phyloP scores from a whole-genome alignment of 2,888 invertebrate genomes.

The Sialis fuliginosa region DNA sequence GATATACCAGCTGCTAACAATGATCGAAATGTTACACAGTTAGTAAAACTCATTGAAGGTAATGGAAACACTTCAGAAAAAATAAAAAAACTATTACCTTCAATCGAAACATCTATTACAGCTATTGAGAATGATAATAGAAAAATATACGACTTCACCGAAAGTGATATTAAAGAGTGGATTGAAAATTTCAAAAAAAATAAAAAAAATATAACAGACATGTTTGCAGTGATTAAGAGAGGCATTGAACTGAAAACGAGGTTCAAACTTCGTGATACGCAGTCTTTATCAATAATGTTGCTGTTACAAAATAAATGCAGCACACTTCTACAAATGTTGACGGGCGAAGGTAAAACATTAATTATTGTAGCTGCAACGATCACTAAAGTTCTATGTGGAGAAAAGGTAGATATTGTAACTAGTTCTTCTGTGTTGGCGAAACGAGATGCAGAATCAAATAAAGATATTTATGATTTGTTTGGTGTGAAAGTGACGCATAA shows the following conservation, averaged over 20 bases:
- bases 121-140: not conserved
- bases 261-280: constrained; percentile 13
- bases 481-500: constrained; percentile 16
- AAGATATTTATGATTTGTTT: constrained; percentile 14
- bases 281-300: constrained; percentile 13
- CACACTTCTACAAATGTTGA: constrained; percentile 18
- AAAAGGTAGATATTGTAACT: constrained; percentile 19
- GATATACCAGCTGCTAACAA: constrained; percentile 6
- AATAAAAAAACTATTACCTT: constrained; percentile 1
- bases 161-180: constrained; percentile 4
- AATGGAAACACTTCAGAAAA: not conserved
- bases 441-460: constrained; percentile 14
- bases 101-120: constrained; percentile 3
- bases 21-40: not conserved
- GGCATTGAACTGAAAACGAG: constrained; percentile 10
- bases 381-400: constrained; percentile 14
- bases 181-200: not conserved
- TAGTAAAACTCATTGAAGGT: not conserved
- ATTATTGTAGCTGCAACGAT: constrained; percentile 18
- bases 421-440: constrained; percentile 18
- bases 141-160: not conserved
- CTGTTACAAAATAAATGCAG: constrained; percentile 10
- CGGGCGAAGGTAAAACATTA: constrained; percentile 23
- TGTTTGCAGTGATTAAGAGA: constrained; percentile 9
- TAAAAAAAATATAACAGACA: not conserved